Conservation (phyloP, 2,888 invertebrate genomes). For the Chirona hameri region DNA sequence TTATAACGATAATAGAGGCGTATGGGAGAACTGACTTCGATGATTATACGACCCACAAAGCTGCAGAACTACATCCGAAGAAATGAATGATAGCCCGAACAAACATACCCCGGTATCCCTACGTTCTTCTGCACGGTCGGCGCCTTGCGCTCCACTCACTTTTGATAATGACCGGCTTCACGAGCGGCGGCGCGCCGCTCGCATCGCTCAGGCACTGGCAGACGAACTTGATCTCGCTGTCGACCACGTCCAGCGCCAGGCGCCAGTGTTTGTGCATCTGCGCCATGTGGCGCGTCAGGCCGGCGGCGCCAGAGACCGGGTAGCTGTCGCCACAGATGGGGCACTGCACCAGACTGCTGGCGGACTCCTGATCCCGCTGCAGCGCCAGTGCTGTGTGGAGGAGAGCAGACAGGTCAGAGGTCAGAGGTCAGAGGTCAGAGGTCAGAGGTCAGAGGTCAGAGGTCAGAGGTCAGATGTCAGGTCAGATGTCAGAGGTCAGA, state of each 20-base stretch:
- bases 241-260: slow-evolving; percentile 10
- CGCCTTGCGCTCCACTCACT: not conserved
- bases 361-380: not conserved
- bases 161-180: not conserved
- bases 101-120: too few relatives aligned
- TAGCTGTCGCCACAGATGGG: slow-evolving; percentile 4
- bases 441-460: too few relatives aligned
- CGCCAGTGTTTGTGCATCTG: slow-evolving; percentile 1
- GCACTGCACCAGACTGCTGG: not conserved
- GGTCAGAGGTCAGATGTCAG: too few relatives aligned
- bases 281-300: slow-evolving; percentile 12
- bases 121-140: too few relatives aligned
- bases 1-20: too few relatives aligned
- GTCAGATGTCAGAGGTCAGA: too few relatives aligned
- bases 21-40: too few relatives aligned
- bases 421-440: too few relatives aligned
- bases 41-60: too few relatives aligned
- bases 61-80: too few relatives aligned
- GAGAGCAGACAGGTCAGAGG: not conserved
- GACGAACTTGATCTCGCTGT: slow-evolving; percentile 12
- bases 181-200: not conserved
- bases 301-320: not conserved
- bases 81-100: too few relatives aligned
- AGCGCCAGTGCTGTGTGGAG: not conserved
- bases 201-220: not conserved